These are phyloP conservation scores for Unio delphinus DNA, from an alignment of 2,888 invertebrate species.

Conservation along the genomic window DNA sequence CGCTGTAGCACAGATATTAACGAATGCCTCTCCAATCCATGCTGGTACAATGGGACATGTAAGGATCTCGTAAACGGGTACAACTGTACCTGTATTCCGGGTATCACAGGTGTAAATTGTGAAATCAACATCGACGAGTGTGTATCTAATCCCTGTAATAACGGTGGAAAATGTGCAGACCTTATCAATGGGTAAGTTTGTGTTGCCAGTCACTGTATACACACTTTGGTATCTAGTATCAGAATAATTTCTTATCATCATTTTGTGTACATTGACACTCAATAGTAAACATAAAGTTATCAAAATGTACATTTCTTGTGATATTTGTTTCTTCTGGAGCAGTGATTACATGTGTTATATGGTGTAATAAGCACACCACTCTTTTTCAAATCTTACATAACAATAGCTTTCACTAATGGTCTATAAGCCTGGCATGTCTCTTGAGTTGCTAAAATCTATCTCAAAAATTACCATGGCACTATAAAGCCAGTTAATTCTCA, in stretches of 20 bases:
- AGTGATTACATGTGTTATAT: too few species aligned
- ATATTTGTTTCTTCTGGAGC: too few species aligned
- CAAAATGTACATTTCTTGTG: too few species aligned
- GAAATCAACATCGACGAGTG: slow-evolving; percentile 64
- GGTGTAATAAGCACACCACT: too few species aligned
- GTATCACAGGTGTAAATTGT: slow-evolving; percentile 81
- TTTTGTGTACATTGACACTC: too few species aligned
- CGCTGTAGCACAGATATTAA: slow-evolving; percentile 73
- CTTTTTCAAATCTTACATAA: too few species aligned
- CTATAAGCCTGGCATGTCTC: too few species aligned
- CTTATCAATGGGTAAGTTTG: slow-evolving; percentile 43
- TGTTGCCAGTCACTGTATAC: not conserved
- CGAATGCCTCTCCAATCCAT: slow-evolving; percentile 75
- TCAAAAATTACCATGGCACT: too few species aligned
- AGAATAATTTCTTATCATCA: not conserved
- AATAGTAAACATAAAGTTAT: too few species aligned
- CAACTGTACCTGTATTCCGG: slow-evolving; percentile 76
- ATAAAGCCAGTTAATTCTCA: too few species aligned
- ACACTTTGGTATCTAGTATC: not conserved
- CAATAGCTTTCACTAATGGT: too few species aligned
- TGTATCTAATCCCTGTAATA: slow-evolving; percentile 41
- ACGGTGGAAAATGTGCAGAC: slow-evolving; percentile 52
- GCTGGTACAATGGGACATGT: slow-evolving; percentile 59
- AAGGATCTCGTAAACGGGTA: slow-evolving; percentile 46
- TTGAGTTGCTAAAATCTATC: too few species aligned